Conservation (phyloP, 2,888 invertebrate species). For the Ceraclea dissimilis region DNA sequence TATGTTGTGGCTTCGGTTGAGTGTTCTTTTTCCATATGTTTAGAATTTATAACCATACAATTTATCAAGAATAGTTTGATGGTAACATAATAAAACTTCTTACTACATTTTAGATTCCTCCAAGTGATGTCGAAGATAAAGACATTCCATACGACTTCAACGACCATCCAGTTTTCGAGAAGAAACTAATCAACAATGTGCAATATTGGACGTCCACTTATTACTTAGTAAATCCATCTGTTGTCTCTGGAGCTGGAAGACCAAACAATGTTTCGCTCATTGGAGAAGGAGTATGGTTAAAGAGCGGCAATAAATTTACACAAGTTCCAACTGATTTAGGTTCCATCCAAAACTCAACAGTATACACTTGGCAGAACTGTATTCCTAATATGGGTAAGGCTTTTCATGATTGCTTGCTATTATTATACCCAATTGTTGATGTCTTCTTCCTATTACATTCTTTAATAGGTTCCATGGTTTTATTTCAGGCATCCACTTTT, state of each 20-base stretch:
- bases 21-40: no score
- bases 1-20: no score
- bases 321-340: slow-evolving; percentile 21
- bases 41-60: no score
- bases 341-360: slow-evolving; percentile 15
- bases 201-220: slow-evolving; percentile 23
- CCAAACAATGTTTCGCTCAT: slow-evolving; percentile 7
- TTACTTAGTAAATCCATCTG: slow-evolving; percentile 20
- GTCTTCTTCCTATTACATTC: no score
- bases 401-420: no score
- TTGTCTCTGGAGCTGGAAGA: slow-evolving; percentile 16
- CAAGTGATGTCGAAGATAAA: slow-evolving; percentile 19
- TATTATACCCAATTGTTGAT: no score
- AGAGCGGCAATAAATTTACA: slow-evolving; percentile 17
- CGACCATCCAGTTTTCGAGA: slow-evolving; percentile 19
- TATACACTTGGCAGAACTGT: slow-evolving; percentile 24
- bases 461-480: no score
- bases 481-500: slow-evolving; percentile 27
- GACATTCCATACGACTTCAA: slow-evolving; percentile 23
- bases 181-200: slow-evolving; percentile 17
- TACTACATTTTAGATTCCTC: slow-evolving; percentile 16
- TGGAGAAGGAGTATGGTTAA: slow-evolving; percentile 23
- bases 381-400: slow-evolving; percentile 23
- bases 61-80: no score
- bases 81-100: no score